Evolutionary conservation across 2,888 invertebrate species (phyloP), one percentile per base, ranked within the genome.

Genomic region (Agrochola litura): DNA sequence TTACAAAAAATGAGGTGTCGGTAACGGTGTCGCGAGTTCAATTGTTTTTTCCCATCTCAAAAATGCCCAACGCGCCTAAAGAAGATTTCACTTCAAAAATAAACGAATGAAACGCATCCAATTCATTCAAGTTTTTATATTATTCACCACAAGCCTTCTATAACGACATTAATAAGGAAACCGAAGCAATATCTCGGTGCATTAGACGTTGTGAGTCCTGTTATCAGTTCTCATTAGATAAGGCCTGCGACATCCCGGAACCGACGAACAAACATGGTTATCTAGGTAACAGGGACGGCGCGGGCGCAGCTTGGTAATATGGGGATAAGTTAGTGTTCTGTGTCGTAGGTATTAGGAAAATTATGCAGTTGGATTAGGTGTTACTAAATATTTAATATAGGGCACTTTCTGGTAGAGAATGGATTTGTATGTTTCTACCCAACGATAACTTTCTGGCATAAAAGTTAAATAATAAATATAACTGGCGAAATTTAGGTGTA

Each of bases 161-260:
- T 25, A 43, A 46, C 60, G 41, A 58, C 14, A 72, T 63, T 73
- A 77, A 74, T 66, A 82, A 84, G 81, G 79, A 89, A 87, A 86
- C 61, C 43, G 46, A 54, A 22, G 66, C 58, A 77, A 65, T 83
- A 63, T 70, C 76, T 77, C 65, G 58, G 73, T 85, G 87, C 84
- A 83, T 85, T 87, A 81, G 82, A 83, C 82, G 82, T 81, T 76
- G 86, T 64, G 75, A 80, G 75, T 66, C 73, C 70, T 88, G 90
- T 91, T 93, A 93, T 93, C 93, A 92, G 91, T 90, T 89, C 91
- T 92, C 92, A 91, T 93, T 92, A 92, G 94, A 94, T 94, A 94
- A 93, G 86, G 82, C 68, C 66, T 79, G 88, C 93, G 94, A 93
- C 94, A 91, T 94, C 94, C 94, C 90, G 94, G 94, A 93, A 94